These are phyloP conservation scores for Strongylocentrotus purpuratus DNA, from an alignment of 35 echinoderm and acorn worm genomes.

Conservation along the genomic window DNA sequence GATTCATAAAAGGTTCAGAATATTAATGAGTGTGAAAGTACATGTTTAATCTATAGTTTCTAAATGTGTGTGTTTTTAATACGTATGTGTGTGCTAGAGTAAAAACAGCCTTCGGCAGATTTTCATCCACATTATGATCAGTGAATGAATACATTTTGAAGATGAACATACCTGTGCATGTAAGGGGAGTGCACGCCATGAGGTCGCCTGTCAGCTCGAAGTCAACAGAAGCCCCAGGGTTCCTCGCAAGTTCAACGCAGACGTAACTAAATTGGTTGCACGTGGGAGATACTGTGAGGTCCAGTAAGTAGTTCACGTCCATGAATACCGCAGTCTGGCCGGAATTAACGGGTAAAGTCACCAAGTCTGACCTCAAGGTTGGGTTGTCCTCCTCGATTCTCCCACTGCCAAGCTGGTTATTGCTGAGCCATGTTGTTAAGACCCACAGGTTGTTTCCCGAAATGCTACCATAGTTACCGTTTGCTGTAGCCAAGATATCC, in stretches of 20 bases:
- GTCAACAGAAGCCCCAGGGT: slow-evolving; percentile 52
- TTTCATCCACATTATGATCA: too few species aligned
- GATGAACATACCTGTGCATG: not conserved
- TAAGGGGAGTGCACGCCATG: not conserved
- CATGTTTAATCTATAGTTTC: too few species aligned
- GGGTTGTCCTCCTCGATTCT: too few species aligned
- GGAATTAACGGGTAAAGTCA: slow-evolving; percentile 19
- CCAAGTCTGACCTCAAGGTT: too few species aligned
- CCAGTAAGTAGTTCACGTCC: not conserved
- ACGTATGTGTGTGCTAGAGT: too few species aligned
- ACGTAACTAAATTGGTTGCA: slow-evolving; percentile 54
- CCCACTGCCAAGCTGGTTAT: not conserved
- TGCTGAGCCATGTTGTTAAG: slow-evolving; percentile 51
- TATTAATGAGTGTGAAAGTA: too few species aligned
- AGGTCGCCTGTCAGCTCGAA: slow-evolving; percentile 31
- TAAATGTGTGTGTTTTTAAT: too few species aligned
- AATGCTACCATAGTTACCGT: slow-evolving; percentile 31
- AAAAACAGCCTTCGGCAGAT: too few species aligned
- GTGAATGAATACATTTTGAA: too few species aligned
- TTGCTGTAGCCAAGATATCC: not conserved
- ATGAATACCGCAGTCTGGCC: not conserved
- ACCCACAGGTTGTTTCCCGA: slow-evolving; percentile 60
- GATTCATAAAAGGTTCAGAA: too few species aligned
- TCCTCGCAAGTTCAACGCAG: slow-evolving; percentile 54
- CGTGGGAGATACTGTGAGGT: not conserved